Evolutionary conservation across 2,888 invertebrate species (phyloP), one percentile per base, ranked within the genome.

Genomic region (Venustoraphidia nigricollis): DNA sequence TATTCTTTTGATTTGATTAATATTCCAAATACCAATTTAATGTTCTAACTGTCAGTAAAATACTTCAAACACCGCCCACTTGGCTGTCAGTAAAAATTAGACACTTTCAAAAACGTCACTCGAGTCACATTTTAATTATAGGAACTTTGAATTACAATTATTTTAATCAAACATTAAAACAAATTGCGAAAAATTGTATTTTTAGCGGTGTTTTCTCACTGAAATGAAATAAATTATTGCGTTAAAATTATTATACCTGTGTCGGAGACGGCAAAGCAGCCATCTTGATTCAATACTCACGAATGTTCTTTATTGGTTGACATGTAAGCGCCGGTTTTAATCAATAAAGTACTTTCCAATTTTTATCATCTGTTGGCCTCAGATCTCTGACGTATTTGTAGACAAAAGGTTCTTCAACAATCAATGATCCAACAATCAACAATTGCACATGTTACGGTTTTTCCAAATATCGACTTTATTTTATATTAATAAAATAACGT

Each of bases 211-310:
- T 10, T 14, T 41, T 14, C 9, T 10, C 9, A 3, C 39, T 39
- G 5, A 36, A 27, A 10, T 35, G 34, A 34, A 10, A 8, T 8
- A 11, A 9, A 8, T 9, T 11, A 36, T 27, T 27, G 6, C 27
- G 3, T 27, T 27, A 27, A 27, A 27, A 27, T 27, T 3, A 27
- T 27, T 27, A 71, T 81, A 84, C 83, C 83, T 83, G 83, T 70
- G 82, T 82, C 72, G 84, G 83, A 75, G 83, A 84, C 73, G 83
- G 84, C 81, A 84, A 75, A 70, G 83, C 79, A 76, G 84, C 84
- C 85, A 84, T 84, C 71, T 82, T 79, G 60, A 61, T 64, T 63
- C 64, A 56, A 67, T 66, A 64, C 61, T 65, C 49, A 59, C 59
- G 49, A 56, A 59, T 47, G 55, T 59, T 52, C 52, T 56, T 58